These are phyloP conservation scores for Molossus molossus DNA, from an alignment of 2,797 vertebrate genomes.

Conservation along the genomic window DNA sequence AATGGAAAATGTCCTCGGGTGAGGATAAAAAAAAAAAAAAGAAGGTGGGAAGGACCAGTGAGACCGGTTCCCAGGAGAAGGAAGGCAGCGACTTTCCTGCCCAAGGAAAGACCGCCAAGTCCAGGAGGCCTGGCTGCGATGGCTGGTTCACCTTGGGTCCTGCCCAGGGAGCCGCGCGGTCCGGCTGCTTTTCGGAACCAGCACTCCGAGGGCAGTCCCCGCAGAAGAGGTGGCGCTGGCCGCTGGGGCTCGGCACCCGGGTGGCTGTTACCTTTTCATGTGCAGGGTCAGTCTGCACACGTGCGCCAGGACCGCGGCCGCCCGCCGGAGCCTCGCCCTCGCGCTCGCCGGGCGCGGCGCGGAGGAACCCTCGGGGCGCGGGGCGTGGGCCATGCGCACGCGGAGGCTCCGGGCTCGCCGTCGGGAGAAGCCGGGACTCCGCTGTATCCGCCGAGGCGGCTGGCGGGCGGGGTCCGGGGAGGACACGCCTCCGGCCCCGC, in stretches of 20 bases:
- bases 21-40: no score
- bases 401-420: accelerated
- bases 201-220: no score
- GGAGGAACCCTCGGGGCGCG: accelerated
- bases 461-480: neutral
- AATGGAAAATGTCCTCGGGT: no score
- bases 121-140: neutral
- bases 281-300: conserved; percentile 63
- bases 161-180: accelerated
- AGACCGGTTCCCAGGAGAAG: neutral
- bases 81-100: neutral
- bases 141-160: neutral
- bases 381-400: accelerated
- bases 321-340: neutral
- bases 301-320: neutral
- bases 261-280: conserved; percentile 72
- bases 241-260: accelerated
- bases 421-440: accelerated
- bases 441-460: accelerated
- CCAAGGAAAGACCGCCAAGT: neutral
- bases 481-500: neutral
- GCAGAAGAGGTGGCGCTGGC: neutral
- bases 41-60: neutral
- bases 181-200: accelerated
- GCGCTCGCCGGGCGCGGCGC: accelerated